Percentiles rank a stretch among this genome's conserved stretches.
Evolutionary conservation across 2,113 vertebrate species (phyloP).

Genomic region (Centropristis striata): DNA sequence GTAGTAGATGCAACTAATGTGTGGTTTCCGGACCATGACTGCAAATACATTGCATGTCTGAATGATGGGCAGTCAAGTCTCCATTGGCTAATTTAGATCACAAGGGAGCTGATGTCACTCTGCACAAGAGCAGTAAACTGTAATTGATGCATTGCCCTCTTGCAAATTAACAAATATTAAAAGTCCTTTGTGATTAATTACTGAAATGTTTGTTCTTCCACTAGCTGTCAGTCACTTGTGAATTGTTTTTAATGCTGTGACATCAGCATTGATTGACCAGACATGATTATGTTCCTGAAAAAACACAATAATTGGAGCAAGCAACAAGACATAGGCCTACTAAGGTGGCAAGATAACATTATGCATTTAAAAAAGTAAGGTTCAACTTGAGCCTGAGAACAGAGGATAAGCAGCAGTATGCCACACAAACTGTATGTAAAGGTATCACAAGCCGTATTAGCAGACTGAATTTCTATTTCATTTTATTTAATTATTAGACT

Average conservation of each 20-base stretch:
- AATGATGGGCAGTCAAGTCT: constrained; percentile 33
- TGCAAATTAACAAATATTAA: constrained; percentile 1
- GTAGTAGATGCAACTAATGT: constrained; percentile 5
- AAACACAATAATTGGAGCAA: not conserved
- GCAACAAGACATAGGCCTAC: not conserved
- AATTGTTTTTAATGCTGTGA: not conserved
- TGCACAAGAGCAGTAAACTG: constrained; percentile 31
- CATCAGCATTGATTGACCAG: not conserved
- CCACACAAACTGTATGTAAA: not conserved
- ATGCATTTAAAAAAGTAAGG: not conserved
- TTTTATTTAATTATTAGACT: not conserved
- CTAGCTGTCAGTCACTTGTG: constrained; percentile 9
- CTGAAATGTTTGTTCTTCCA: constrained; percentile 15
- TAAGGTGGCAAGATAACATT: not conserved
- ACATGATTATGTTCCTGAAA: not conserved
- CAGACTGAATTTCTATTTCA: not conserved
- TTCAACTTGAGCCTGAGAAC: not conserved
- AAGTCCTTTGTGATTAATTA: constrained; percentile 52
- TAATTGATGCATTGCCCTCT: not conserved
- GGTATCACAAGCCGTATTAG: too few species aligned
- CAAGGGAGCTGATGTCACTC: constrained; percentile 22
- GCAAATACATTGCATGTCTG: constrained; percentile 1
- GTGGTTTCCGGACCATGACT: constrained; percentile 6
- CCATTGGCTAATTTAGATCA: constrained; percentile 21
- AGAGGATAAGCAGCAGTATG: not conserved